Evolutionary conservation across 2,888 invertebrate species (phyloP).

Genomic region (Drosophila greeni): DNA sequence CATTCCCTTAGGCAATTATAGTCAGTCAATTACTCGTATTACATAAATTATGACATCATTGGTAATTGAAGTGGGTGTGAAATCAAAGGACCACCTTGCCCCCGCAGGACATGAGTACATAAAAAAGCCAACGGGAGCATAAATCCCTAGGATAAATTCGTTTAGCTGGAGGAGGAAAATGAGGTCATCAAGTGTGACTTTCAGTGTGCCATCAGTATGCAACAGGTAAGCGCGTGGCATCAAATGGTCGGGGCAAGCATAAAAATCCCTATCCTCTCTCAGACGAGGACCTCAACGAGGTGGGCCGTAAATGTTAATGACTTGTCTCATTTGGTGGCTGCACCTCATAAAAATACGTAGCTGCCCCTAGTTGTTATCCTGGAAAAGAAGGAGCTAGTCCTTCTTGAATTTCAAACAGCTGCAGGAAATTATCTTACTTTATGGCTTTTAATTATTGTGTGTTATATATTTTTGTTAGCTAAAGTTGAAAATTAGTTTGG

Average conservation of each 20-base stretch:
- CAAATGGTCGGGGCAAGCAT: not conserved
- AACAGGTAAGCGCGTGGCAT: slow-evolving; percentile 44
- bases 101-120: slow-evolving; percentile 46
- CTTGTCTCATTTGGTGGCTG: slow-evolving; percentile 40
- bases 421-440: slow-evolving; percentile 10
- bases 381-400: slow-evolving; percentile 8
- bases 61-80: slow-evolving; percentile 17
- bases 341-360: slow-evolving; percentile 56
- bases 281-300: slow-evolving; percentile 49
- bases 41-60: slow-evolving; percentile 43
- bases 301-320: slow-evolving; percentile 60
- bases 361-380: slow-evolving; percentile 14
- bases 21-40: slow-evolving; percentile 46
- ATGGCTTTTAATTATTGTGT: not conserved
- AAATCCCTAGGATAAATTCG: slow-evolving; percentile 31
- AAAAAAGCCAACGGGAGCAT: slow-evolving; percentile 26
- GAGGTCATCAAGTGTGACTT: slow-evolving; percentile 32
- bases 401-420: slow-evolving; percentile 18
- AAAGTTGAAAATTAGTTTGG: not conserved
- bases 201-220: slow-evolving; percentile 37
- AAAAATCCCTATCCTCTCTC: not conserved
- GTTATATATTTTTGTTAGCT: not conserved
- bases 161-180: slow-evolving; percentile 24
- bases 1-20: slow-evolving; percentile 5
- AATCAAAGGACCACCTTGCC: slow-evolving; percentile 22